Percentiles rank a stretch among this genome's conserved stretches.
Evolutionary conservation across 2,113 vertebrate species (phyloP).

Genomic region (Cryptomyrus ogoouensis): DNA sequence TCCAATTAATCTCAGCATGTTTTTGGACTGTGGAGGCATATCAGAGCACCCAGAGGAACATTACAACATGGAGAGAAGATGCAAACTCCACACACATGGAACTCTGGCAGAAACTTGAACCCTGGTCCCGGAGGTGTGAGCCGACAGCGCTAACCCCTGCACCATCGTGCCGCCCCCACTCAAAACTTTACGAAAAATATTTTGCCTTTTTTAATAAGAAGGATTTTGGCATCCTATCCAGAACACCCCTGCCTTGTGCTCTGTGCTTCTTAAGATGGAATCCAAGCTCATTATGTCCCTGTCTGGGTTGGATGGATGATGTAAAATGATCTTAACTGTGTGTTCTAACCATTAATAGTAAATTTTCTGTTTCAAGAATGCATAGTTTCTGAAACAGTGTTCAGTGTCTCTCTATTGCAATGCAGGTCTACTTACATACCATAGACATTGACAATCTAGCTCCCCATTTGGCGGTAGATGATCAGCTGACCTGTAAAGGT

Average conservation of each 20-base stretch:
- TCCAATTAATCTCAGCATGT: no score
- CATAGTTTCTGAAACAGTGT: background rate
- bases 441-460: background rate
- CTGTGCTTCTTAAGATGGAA: background rate
- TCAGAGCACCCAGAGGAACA: background rate
- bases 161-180: background rate
- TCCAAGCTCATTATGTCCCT: background rate
- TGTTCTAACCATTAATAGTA: background rate
- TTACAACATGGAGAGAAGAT: background rate
- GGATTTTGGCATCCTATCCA: background rate
- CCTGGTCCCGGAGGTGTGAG: no score
- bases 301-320: background rate
- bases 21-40: no score
- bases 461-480: background rate
- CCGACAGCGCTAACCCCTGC: no score
- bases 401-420: background rate
- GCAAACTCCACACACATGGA: background rate
- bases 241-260: background rate
- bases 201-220: background rate
- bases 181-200: background rate
- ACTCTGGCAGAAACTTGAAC: background rate
- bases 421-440: background rate
- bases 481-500: background rate
- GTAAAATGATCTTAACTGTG: background rate
- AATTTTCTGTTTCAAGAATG: background rate